Base-by-base conservation (phyloP, 2,113 vertebrate species). In the Plectropomus leopardus region DNA sequence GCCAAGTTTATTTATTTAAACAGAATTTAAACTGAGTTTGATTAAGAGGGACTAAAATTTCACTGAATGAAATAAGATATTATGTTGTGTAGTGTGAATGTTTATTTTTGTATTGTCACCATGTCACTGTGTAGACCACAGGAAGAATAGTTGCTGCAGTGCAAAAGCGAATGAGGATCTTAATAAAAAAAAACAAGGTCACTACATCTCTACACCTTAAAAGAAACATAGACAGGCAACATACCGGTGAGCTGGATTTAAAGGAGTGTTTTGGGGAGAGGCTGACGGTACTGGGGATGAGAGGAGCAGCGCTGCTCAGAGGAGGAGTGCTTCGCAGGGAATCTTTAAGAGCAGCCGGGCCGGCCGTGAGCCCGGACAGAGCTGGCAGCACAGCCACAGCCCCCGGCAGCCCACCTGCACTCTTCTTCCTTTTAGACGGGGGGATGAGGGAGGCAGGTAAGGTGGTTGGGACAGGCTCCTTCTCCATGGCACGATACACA, bases 401-500 rank as follows among this genome's bases (percentile, higher is more conserved):
- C 0, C 98, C 98, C 0, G 98, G 94, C 17, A 99, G 95, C 0
- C 90, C 70, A 0, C 76, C 76, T 0, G 96, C 87, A 0, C 73
- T 79, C 90, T 98, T 99, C 93, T 98, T 99, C 79, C 96, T 95
- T 94, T 98, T 99, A 23, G 96, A 95, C 3, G 96, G 97, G 0
- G 98, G 98, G 69, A 99, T 94, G 83, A 99, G 96, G 74, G 96
- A 90, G 0, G 94, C 21, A 0, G 97, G 97, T 70, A 99, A 89
- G 16, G 91, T 80, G 0, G 96, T 83, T 45, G 98, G 98, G 63
- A 99, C 88, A 0, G 96, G 95, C 89, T 99, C 98, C 72, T 97
- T 98, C 90, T 99, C 98, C 54, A 98, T 96, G 80, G 97, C 95
- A 17, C 98, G 96, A 86, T 99, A 98, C 70, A 99, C 98, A 84